Evolutionary conservation across 2,888 invertebrate species (phyloP).

Genomic region (Saturnia japonica): DNA sequence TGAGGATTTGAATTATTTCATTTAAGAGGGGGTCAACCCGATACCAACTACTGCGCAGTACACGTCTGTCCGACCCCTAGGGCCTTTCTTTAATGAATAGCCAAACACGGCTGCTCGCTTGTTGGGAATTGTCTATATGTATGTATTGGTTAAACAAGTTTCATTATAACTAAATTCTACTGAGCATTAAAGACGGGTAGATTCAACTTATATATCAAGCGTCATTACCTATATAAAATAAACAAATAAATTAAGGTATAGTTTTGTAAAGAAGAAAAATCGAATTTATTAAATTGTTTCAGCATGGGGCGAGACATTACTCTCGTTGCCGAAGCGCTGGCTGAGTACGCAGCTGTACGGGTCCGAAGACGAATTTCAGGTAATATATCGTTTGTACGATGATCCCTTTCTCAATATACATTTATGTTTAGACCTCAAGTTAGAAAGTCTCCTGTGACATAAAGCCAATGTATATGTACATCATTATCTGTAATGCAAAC

Average conservation of each 20-base stretch:
- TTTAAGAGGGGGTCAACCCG: background rate
- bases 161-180: background rate
- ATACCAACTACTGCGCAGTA: background rate
- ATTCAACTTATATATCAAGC: background rate
- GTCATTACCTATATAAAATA: background rate
- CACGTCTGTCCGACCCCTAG: background rate
- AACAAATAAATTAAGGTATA: background rate
- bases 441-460: background rate
- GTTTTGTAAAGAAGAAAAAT: background rate
- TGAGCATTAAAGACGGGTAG: background rate
- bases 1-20: background rate
- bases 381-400: constrained; percentile 27
- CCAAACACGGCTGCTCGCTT: constrained; percentile 22
- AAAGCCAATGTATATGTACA: background rate
- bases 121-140: constrained; percentile 28
- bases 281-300: constrained; percentile 38
- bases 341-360: constrained; percentile 79
- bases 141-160: constrained; percentile 25
- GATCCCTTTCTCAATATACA: background rate
- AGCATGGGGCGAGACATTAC: constrained; percentile 89
- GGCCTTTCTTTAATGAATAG: constrained; percentile 6
- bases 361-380: constrained; percentile 66
- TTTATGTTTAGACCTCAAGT: background rate
- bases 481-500: background rate
- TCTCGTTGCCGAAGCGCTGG: constrained; percentile 87